Evolutionary conservation across 2,888 invertebrate species (phyloP).

Genomic region (Luperina nickerlii): DNA sequence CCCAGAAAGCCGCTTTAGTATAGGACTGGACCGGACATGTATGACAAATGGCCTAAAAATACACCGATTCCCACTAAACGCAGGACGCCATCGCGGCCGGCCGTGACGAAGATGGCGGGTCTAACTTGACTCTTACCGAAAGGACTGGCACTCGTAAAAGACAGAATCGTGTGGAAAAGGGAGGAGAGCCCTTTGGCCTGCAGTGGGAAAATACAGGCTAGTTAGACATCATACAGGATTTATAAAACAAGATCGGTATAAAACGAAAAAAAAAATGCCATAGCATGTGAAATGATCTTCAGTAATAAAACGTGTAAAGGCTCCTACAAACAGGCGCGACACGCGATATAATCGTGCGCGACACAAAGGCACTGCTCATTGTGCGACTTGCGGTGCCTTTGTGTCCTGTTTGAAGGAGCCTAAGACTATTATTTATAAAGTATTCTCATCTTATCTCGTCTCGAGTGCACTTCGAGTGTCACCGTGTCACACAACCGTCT

Average conservation of each 20-base stretch:
- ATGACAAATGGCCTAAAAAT: too few relatives aligned
- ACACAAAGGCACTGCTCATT: too few relatives aligned
- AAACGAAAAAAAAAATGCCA: background rate
- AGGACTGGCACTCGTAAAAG: background rate
- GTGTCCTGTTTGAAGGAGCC: too few relatives aligned
- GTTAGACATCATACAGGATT: background rate
- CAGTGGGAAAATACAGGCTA: background rate
- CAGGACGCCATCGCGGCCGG: background rate
- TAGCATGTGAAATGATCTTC: slow-evolving; percentile 7
- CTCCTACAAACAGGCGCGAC: too few relatives aligned
- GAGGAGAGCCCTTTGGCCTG: background rate
- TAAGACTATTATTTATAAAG: background rate
- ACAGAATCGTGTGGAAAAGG: background rate
- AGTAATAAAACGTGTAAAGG: slow-evolving; percentile 5
- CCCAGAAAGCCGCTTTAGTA: background rate
- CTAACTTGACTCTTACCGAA: background rate
- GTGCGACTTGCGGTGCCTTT: too few relatives aligned
- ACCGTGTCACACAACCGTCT: slow-evolving; percentile 4
- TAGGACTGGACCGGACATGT: background rate
- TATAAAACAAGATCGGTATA: background rate
- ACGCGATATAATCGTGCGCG: too few relatives aligned
- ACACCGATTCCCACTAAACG: background rate
- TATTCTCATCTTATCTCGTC: slow-evolving; percentile 3
- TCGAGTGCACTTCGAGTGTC: slow-evolving; percentile 26
- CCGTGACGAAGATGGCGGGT: background rate